Base-by-base conservation (phyloP, 2,888 invertebrate species). In the Morinoia aosen region DNA sequence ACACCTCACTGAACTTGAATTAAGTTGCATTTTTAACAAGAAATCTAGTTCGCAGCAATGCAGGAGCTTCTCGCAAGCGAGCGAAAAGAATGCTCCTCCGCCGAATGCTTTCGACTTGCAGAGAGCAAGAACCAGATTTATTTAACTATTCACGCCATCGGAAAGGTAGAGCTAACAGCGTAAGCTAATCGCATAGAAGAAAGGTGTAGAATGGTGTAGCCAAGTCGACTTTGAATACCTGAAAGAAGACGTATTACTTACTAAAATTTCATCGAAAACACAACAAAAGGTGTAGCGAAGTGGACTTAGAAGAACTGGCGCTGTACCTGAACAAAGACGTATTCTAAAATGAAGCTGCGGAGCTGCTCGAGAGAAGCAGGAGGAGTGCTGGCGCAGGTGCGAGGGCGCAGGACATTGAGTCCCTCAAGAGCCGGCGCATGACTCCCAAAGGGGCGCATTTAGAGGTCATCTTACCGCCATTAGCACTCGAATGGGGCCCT, bases 391-490 rank as follows among this genome's bases (percentile, higher is more conserved):
- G 39, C 90, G 11, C 90, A 90, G 48, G 90, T 90, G 48, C 39
- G 19, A 40, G 12, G 93, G 25, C n/a, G 40, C 57, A 93, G 93
- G 58, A 93, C 93, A 93, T 93, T 93, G 93, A 93, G 93, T 48
- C 93, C 93, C 57, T 12, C 57, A 93, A 93, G 90, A 57, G 93
- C 93, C n/a, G 57, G 33, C 19, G 48, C 93, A 57, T 57, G 93
- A 48, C 57, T 93, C 93, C 93, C 93, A 33, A 33, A 48, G 57
- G 93, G 93, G 57, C 57, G 93, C 93, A 93, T 93, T 93, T 56
- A 93, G 93, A 93, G 93, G 93, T 93, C 93, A 93, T 93, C 93
- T 93, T 57, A 57, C 57, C 93, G 57, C 93, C 93, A 93, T 93
- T 93, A 93, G 93, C 90, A 93, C 93, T 39, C 48, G 93, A 93